Evolutionary conservation across 2,888 invertebrate genomes (phyloP).

Genomic region (Bruchidius siliquastri): DNA sequence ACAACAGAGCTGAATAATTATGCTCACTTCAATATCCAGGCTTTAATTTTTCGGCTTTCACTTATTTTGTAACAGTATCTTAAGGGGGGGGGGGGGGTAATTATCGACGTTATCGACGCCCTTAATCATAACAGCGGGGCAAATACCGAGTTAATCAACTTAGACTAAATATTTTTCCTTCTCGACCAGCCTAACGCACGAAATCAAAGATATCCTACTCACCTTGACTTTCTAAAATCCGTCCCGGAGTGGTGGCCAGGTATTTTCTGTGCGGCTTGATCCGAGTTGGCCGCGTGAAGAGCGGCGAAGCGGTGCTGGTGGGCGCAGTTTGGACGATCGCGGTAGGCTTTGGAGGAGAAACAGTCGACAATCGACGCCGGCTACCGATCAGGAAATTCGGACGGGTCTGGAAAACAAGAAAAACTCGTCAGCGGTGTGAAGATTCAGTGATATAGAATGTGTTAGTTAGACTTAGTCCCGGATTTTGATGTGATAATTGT

Average conservation of each 20-base stretch:
- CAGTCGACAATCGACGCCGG: constrained; percentile 7
- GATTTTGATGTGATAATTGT: not conserved
- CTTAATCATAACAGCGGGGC: too few relatives aligned
- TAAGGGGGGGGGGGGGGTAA: too few relatives aligned
- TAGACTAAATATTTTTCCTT: too few relatives aligned
- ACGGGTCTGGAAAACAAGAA: not conserved
- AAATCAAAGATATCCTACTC: constrained; percentile 8
- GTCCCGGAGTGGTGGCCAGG: constrained; percentile 19
- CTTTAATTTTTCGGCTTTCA: too few relatives aligned
- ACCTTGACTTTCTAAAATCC: constrained; percentile 39
- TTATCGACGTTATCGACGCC: too few relatives aligned
- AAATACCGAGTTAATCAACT: too few relatives aligned
- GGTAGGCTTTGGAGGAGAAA: not conserved
- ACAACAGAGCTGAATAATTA: too few relatives aligned
- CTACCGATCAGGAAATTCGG: constrained; percentile 10
- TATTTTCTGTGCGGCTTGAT: constrained; percentile 32
- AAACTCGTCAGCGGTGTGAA: not conserved
- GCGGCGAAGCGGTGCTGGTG: constrained; percentile 10
- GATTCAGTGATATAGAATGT: not conserved
- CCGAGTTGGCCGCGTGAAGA: constrained; percentile 29
- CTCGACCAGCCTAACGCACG: not conserved
- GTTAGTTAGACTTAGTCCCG: not conserved
- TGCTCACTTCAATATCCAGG: too few relatives aligned
- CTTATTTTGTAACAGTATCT: too few relatives aligned
- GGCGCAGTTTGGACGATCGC: constrained; percentile 15